Conservation (phyloP, 2,888 invertebrate genomes). For the Melolontha melolontha region DNA sequence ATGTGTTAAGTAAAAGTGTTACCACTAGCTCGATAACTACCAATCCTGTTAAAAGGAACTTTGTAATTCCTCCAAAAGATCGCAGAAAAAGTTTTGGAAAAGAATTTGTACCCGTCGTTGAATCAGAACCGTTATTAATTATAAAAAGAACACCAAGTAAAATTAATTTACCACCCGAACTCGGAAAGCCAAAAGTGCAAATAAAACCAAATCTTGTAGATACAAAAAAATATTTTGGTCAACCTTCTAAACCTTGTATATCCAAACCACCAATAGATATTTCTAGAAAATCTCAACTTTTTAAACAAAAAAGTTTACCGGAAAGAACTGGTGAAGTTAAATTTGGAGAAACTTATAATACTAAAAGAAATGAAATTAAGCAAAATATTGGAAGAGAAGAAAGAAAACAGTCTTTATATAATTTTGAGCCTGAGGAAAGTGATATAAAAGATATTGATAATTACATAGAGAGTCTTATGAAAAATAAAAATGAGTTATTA, state of each 20-base stretch:
- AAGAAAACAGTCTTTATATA: conserved; percentile 52
- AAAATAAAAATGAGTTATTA: conserved; percentile 62
- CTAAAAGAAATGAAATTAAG: neutral
- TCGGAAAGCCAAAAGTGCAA: conserved; percentile 63
- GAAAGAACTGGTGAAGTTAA: conserved; percentile 48
- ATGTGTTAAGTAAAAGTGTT: conserved; percentile 43
- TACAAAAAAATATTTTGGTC: conserved; percentile 64
- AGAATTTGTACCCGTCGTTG: conserved; percentile 59
- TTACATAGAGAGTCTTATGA: conserved; percentile 63
- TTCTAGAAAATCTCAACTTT: conserved; percentile 37
- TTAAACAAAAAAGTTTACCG: conserved; percentile 58
- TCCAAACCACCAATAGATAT: conserved; percentile 46
- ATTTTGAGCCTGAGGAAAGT: conserved; percentile 64
- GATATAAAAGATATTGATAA: conserved; percentile 62
- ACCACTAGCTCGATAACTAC: conserved; percentile 43
- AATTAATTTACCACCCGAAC: conserved; percentile 62
- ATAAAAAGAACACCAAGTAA: conserved; percentile 65
- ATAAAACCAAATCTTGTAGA: conserved; percentile 58
- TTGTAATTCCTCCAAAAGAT: conserved; percentile 58
- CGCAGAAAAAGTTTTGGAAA: conserved; percentile 59
- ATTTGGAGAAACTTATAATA: no score
- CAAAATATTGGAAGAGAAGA: neutral
- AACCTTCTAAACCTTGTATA: conserved; percentile 48
- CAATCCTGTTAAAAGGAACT: conserved; percentile 55
- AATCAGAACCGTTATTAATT: conserved; percentile 61